These are phyloP conservation scores for Pseudomyrmex flavicornis DNA, from an alignment of 1,140 invertebrate species.

Conservation along the genomic window DNA sequence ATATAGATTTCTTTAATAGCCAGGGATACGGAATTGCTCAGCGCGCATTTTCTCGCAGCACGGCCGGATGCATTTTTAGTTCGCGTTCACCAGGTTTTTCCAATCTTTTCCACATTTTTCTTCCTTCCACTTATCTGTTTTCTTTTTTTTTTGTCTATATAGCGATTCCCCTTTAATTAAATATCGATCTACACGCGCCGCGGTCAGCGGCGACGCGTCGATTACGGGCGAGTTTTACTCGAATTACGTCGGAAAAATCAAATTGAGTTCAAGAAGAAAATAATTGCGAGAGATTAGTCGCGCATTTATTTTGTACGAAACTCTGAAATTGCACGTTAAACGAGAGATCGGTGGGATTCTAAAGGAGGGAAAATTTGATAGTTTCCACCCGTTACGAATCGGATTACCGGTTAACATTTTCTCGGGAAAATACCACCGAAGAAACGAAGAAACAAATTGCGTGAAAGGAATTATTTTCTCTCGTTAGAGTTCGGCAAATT, in stretches of 20 bases:
- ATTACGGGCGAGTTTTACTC: constrained; percentile 52
- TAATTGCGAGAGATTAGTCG: constrained; percentile 55
- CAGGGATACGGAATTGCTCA: constrained; percentile 46
- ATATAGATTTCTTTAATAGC: constrained; percentile 59
- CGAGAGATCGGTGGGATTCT: not conserved
- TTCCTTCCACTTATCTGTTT: constrained; percentile 60
- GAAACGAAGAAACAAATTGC: constrained; percentile 22
- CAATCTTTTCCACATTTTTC: constrained; percentile 58
- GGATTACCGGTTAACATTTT: constrained; percentile 44
- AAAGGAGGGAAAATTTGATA: not conserved
- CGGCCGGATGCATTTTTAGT: constrained; percentile 56
- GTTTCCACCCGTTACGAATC: not conserved
- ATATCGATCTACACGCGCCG: constrained; percentile 34
- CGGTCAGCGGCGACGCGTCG: constrained; percentile 25
- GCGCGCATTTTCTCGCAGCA: constrained; percentile 47
- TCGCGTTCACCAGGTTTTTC: constrained; percentile 54
- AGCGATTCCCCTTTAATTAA: constrained; percentile 43
- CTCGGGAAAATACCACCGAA: constrained; percentile 7
- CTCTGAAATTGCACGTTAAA: constrained; percentile 22
- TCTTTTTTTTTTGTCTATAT: constrained; percentile 30
- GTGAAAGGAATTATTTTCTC: constrained; percentile 29
- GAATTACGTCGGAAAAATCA: constrained; percentile 54
- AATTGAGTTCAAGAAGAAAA: constrained; percentile 49
- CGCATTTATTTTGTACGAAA: constrained; percentile 51
- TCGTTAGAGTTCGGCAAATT: not conserved